Evolutionary conservation across 35 echinoderm and acorn worm genomes (phyloP), one percentile per base, ranked within the genome.

Genomic region (Amphiura filiformis): DNA sequence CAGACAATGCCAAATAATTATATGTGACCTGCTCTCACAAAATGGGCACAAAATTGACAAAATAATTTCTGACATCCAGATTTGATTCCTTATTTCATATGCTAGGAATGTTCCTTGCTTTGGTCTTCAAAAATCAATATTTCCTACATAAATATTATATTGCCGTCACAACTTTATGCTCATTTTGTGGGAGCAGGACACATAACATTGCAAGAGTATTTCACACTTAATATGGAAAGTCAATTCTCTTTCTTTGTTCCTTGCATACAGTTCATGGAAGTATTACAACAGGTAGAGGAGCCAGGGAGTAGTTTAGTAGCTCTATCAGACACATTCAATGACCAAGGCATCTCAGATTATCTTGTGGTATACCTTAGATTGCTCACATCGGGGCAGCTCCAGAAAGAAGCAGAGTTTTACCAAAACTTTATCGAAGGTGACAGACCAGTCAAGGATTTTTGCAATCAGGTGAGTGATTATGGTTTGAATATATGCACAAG

Each of bases 301-400:
- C 90, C 91, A 82, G 61, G 61, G 61, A 4, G 90, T 47, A 88
- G 81, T 32, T n/a, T 90, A 35, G 83, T 40, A 57, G 87, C 89
- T 26, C 84, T 99, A 18, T 31, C 82, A 31, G 80, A 84, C 35
- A 94, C 93, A 17, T 99, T 88, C 88, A 84, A 84, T 52, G 96
- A 99, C 75, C 96, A 99, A 65, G 93, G 93, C 47, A 92, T 94
- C 41, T 94, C 93, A 37, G 93, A 99, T 85, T 99, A 99, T 39
- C 56, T 99, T 23, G 96, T 99, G 15, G 96, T 99, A 11, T 99
- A 98, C 81, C 91, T 99, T 37, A 92, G 96, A 65, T 80, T 99
- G n/a, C 88, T 99, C 35, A 99, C 96, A 4, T 99, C 96, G 22
- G 93, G 89, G 56, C 89, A 99, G 65, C 90, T 99, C 13, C 93